Conservation (phyloP, 2,797 vertebrate genomes). For the Pempheris klunzingeri region DNA sequence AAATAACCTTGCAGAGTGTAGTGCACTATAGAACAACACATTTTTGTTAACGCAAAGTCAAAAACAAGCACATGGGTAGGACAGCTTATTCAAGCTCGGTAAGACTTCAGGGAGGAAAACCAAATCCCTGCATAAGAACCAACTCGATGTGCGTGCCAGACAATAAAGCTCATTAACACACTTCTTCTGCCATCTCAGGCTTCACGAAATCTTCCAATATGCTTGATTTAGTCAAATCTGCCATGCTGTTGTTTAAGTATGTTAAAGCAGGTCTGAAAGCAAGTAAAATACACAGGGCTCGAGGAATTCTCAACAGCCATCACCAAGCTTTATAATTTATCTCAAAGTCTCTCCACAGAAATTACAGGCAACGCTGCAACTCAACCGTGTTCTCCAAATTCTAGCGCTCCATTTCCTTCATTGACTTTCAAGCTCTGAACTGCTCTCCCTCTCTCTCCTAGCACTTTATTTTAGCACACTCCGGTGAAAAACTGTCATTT, state of each 20-base stretch:
- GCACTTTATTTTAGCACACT: not conserved
- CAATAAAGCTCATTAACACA: slow-evolving; percentile 43
- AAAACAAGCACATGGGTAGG: slow-evolving; percentile 22
- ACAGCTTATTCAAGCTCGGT: slow-evolving; percentile 11
- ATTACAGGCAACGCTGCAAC: slow-evolving; percentile 11
- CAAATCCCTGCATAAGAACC: slow-evolving; percentile 34
- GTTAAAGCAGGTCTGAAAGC: not conserved
- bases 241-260: not conserved
- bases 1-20: slow-evolving; percentile 22
- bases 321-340: not conserved
- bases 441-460: not conserved
- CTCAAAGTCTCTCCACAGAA: slow-evolving; percentile 13
- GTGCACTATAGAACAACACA: not conserved
- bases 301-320: not conserved
- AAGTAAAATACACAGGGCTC: not conserved
- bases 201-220: slow-evolving; percentile 17
- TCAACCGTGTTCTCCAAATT: slow-evolving; percentile 6
- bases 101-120: slow-evolving; percentile 1
- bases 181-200: slow-evolving; percentile 11
- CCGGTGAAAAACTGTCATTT: not conserved
- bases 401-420: not conserved
- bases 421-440: not conserved
- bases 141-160: slow-evolving; percentile 16
- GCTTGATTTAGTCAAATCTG: slow-evolving; percentile 29
- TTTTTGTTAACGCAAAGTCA: slow-evolving; percentile 7